Base-by-base conservation (phyloP, 2,113 vertebrate species). In the Megaptera novaeangliae region DNA sequence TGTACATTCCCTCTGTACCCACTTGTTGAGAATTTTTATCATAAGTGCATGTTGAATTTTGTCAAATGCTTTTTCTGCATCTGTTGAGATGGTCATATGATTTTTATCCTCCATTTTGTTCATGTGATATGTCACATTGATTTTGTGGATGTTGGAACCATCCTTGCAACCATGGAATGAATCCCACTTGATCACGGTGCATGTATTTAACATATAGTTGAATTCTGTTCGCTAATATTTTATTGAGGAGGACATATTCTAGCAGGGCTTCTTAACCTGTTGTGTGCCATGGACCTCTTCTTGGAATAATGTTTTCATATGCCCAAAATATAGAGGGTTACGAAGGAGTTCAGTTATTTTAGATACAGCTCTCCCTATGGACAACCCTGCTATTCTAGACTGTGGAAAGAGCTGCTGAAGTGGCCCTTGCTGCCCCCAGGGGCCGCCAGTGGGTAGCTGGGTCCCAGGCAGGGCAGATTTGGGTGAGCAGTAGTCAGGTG, bases 101-200 rank as follows among this genome's bases (percentile, higher is more conserved):
- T 69, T 34, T 36, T n/a, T 31, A 36, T 15, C 49, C 46, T 68
- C n/a, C 9, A 0, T 39, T 85, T 39, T 63, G 17, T 66, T 55
- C 41, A 20, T 0, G 59, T n/a, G 57, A 11, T 4, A 1, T 2
- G 27, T 44, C n/a, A 13, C 10, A 0, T 10, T 18, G 75, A 46
- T 5, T 27, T 27, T n/a, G 31, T 0, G 0, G 49, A 34, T 15
- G 12, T 36, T 5, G 9, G 9, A 93, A n/a, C 82, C 61, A 15
- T n/a, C 71, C 83, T 78, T 59, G 72, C 49, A 17, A 36, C 34
- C 83, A 64, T 23, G 23, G 11, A 66, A 29, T 8, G 36, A 57
- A 17, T 36, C 49, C 72, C 18, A 5, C 39, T 36, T 36, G 39
- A 39, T 55, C 29, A 20, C 6, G 29, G 21, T 10, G 3, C 6